Evolutionary conservation across 2,888 invertebrate genomes (phyloP).

Genomic region (Lathronympha strigana): DNA sequence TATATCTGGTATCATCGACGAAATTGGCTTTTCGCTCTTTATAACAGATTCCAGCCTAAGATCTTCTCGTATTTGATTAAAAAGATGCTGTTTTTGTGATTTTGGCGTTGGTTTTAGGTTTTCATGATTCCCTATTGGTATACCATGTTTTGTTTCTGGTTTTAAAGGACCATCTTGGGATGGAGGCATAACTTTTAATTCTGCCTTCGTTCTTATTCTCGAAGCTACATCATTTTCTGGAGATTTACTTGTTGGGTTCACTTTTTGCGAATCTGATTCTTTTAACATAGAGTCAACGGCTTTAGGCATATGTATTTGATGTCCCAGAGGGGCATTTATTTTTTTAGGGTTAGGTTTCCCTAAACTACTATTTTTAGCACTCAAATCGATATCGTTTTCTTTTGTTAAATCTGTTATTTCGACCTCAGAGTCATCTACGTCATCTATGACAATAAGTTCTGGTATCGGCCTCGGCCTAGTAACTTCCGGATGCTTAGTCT

Average conservation of each 20-base stretch:
- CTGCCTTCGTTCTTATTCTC: slow-evolving; percentile 93
- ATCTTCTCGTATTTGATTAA: slow-evolving; percentile 79
- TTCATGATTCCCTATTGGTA: slow-evolving; percentile 52
- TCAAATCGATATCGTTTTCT: slow-evolving; percentile 62
- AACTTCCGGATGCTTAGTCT: slow-evolving; percentile 85
- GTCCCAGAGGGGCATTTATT: slow-evolving; percentile 54
- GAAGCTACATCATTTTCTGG: slow-evolving; percentile 85
- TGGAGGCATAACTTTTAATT: slow-evolving; percentile 87
- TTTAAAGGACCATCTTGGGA: slow-evolving; percentile 64
- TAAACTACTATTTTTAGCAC: slow-evolving; percentile 49
- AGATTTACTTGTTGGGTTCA: slow-evolving; percentile 66
- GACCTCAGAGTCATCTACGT: slow-evolving; percentile 76
- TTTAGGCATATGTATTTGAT: slow-evolving; percentile 87
- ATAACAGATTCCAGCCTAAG: slow-evolving; percentile 83
- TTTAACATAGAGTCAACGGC: slow-evolving; percentile 87
- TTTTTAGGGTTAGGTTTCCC: slow-evolving; percentile 52
- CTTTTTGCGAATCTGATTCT: slow-evolving; percentile 72
- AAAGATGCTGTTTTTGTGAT: slow-evolving; percentile 74
- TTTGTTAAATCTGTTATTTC: slow-evolving; percentile 78
- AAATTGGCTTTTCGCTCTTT: slow-evolving; percentile 84
- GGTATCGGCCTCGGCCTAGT: slow-evolving; percentile 77
- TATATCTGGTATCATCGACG: slow-evolving; percentile 81
- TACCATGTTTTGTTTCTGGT: slow-evolving; percentile 53
- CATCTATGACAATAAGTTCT: slow-evolving; percentile 80
- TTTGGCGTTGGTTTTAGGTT: slow-evolving; percentile 70